Base-by-base conservation (phyloP, 1,140 invertebrate genomes). In the Cydia splendana region DNA sequence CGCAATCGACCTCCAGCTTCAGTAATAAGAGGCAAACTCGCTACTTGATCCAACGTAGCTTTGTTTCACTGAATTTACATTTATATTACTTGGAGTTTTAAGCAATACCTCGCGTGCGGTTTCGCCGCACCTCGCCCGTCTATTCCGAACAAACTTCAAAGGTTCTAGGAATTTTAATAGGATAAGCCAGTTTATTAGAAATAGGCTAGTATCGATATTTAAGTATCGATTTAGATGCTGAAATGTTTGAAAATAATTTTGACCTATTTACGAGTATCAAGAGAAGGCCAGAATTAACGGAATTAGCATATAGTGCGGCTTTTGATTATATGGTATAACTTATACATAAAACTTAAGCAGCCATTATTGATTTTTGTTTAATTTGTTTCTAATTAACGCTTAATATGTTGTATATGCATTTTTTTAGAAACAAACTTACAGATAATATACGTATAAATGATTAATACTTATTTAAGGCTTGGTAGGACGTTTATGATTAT, bases 51-150 rank as follows among this genome's bases (percentile, higher is more conserved):
- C 77, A 69, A 15, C 75, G 77, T 53, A 77, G 74, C 34, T 80
- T 84, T 84, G 82, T 84, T 82, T 80, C 77, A 78, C 71, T 53
- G 75, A 80, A 84, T 84, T 84, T 84, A 84, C 82, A 84, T 84
- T 82, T 84, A 84, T 84, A 84, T 84, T 84, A 82, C 78, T 84
- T 79, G 38, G 79, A 84, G 81, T 84, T 84, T 84, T 84, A 81
- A 84, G 79, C 81, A 84, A 82, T 81, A 84, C 79, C 79, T 79
- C 30, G 67, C 67, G 67, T 71, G 67, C 67, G 67, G 67, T 71
- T 18, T 18, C 15, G n/a, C 34, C 67, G 67, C 67, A 38, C 67
- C 67, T 71, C 67, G 34, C 38, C 34, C 67, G 67, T 38, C 30
- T 45, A 15, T 71, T 71, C 20, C 67, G 30, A 18, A 71, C 67